A percentile compares a stretch with the other conserved stretches of the same genome.
Conservation (phyloP, 2,113 vertebrate species). For the Emydura subglobosa region DNA sequence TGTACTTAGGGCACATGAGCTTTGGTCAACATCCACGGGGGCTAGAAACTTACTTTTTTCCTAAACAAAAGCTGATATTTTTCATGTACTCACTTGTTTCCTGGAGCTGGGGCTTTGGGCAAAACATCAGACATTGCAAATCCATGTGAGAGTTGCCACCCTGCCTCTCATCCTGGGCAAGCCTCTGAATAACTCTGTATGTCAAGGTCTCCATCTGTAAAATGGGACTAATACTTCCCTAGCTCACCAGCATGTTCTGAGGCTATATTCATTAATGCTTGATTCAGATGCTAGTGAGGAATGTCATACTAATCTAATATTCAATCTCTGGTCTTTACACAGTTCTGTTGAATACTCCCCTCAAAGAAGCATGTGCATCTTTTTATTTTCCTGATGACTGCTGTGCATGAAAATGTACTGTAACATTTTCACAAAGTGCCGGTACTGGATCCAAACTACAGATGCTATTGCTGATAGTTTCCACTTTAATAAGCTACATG, state of each 20-base stretch:
- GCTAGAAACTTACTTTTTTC: neutral
- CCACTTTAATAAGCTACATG: neutral
- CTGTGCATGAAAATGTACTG: neutral
- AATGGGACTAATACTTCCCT: neutral
- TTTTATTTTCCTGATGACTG: neutral
- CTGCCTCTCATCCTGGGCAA: neutral
- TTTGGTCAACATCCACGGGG: neutral
- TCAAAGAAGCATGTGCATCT: neutral
- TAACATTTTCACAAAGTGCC: neutral
- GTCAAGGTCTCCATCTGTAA: neutral
- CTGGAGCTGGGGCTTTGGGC: neutral
- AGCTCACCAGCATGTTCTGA: neutral
- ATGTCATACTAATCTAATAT: neutral
- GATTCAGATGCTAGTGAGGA: neutral
- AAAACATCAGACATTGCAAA: conserved; percentile 32
- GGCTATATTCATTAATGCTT: neutral
- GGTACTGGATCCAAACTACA: neutral
- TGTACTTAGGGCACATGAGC: neutral
- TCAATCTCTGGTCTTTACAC: neutral
- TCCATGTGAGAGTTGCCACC: neutral
- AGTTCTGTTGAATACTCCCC: neutral
- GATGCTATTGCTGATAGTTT: neutral
- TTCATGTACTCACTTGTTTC: neutral
- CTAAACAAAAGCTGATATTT: neutral
- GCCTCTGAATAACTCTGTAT: neutral